Base-by-base conservation (phyloP, 1,140 invertebrate species). In the Heliconius nattereri region DNA sequence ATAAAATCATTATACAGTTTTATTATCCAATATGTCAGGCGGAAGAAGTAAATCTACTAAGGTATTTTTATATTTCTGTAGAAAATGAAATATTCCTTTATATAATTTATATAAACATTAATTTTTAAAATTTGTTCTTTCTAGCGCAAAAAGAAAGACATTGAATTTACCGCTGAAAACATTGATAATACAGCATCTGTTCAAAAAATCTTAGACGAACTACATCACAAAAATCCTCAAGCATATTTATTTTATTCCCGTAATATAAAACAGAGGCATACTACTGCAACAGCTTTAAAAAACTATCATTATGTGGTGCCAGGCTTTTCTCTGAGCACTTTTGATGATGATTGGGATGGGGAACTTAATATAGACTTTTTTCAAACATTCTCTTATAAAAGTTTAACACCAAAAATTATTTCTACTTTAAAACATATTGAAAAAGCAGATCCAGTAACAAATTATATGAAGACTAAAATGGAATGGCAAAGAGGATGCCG, bases 271-370 rank as follows among this genome's bases (percentile, higher is more conserved):
- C 90, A 88, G 70, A 84, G 86, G 5, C 80, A 80, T 0, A 83
- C 85, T 8, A 82, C 76, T 32, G 60, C 60, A 29, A 82, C 74
- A 20, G 20, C 76, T 19, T 73, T 82, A 13, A 66, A 80, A 2
- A 82, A 83, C 52, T 83, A 82, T 35, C 92, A 94, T 76, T 90
- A 76, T 74, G 76, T 78, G 26, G 45, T 90, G 1, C 87, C 91
- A 6, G 89, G 90, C 7, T 86, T 93, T 72, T 87, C 90, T 0
- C 72, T 94, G n/a, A 90, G 90, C 54, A 78, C 82, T 66, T 92
- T 92, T 45, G 85, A 80, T 76, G 86, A 91, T 8, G 89, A 92
- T 35, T 94, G 91, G 90, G 87, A 93, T 76, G 93, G 93, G 20
- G 86, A 87, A 16, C 78, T 93, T 0, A 81, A 86, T 32, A 78